These are phyloP conservation scores for Lynx canadensis DNA, from an alignment of 2,113 vertebrate genomes.

Conservation along the genomic window DNA sequence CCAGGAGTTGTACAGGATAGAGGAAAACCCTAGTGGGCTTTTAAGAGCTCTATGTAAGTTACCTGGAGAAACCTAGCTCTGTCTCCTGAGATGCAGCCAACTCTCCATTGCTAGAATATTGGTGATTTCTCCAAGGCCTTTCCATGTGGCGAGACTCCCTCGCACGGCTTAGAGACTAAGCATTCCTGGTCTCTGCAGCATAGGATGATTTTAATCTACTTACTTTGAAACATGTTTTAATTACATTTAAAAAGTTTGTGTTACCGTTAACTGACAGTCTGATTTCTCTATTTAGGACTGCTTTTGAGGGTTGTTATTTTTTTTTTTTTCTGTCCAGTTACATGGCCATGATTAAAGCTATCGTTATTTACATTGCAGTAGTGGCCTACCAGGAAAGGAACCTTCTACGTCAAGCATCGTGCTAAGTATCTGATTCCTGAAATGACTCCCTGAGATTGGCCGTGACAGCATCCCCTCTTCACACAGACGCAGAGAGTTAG, in stretches of 20 bases:
- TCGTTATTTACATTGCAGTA: not conserved
- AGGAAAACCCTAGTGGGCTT: constrained; percentile 13
- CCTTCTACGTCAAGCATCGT: not conserved
- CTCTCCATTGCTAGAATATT: not conserved
- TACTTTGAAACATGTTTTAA: constrained; percentile 49
- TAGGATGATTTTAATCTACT: constrained; percentile 59
- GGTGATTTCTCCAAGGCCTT: constrained; percentile 63
- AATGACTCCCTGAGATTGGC: not conserved
- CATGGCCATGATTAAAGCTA: not conserved
- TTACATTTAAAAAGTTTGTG: constrained; percentile 54
- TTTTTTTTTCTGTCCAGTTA: not conserved
- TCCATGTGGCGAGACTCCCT: not conserved
- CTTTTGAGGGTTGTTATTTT: not conserved
- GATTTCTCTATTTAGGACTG: constrained; percentile 45
- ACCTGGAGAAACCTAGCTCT: constrained; percentile 11
- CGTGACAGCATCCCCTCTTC: not conserved
- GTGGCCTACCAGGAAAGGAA: not conserved
- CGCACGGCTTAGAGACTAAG: not conserved
- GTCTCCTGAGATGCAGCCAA: not conserved
- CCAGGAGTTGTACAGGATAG: constrained; percentile 3
- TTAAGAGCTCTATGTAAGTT: not conserved
- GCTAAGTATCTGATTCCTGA: not conserved
- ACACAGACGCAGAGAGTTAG: not conserved
- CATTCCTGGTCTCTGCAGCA: constrained; percentile 28
- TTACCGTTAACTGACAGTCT: constrained; percentile 18